A percentile compares a stretch with the other conserved stretches of the same genome.
phyloP scores from a whole-genome alignment of 64 coral and sea anemone genomes.

The Montipora efflorescens region DNA sequence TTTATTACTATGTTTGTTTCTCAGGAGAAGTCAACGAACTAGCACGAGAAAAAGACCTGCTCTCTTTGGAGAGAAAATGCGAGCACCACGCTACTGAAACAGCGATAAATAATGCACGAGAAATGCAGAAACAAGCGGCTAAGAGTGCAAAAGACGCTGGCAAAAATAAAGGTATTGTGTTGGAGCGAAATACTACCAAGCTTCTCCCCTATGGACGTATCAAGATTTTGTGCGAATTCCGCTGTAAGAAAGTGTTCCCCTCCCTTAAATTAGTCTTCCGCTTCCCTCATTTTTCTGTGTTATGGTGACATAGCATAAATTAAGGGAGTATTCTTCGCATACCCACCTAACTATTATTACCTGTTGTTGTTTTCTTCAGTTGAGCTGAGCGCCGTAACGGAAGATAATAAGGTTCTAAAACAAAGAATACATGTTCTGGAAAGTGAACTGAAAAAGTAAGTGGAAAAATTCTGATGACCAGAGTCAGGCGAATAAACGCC shows the following conservation, averaged over 20 bases:
- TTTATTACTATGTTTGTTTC: not conserved
- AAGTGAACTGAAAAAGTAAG: conserved; percentile 97
- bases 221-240: no score
- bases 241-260: not conserved
- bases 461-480: not conserved
- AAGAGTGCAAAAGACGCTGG: conserved; percentile 92
- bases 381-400: conserved; percentile 82
- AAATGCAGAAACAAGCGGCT: conserved; percentile 99
- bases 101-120: conserved; percentile 83
- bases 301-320: no score
- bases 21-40: conserved; percentile 90
- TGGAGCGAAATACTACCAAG: not conserved
- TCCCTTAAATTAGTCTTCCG: no score
- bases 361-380: conserved; percentile 52
- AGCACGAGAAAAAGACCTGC: conserved; percentile 76
- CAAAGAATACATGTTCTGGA: conserved; percentile 95
- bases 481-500: no score
- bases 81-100: conserved; percentile 92
- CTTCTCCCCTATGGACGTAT: no score
- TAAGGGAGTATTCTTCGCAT: no score
- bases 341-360: no score
- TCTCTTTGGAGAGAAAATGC: conserved; percentile 84
- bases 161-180: conserved; percentile 89
- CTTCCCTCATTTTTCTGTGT: no score
- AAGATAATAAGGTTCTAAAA: conserved; percentile 88